A percentile compares a stretch with the other conserved stretches of the same genome.
These are phyloP conservation scores for Bos taurus DNA, from an alignment of 2,113 vertebrate species.

Conservation along the genomic window DNA sequence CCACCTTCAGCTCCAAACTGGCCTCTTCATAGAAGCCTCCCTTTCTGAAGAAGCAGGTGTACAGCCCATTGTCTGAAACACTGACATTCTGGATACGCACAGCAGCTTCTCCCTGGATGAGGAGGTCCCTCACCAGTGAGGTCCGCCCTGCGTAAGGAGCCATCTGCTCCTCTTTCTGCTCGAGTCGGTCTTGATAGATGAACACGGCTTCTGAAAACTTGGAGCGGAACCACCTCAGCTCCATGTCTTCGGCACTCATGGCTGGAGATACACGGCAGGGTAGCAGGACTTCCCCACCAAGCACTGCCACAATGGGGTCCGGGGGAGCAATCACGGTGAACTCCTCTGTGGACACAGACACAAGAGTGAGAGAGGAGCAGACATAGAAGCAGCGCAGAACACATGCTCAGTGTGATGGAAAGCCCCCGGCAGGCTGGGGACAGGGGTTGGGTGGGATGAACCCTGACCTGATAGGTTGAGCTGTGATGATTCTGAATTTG, in stretches of 20 bases:
- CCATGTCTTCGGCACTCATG: neutral
- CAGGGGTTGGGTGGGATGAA: too few relatives aligned
- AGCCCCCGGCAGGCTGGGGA: accelerated
- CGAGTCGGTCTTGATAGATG: neutral
- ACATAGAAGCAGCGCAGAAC: neutral
- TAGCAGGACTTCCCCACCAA: neutral
- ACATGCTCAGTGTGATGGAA: accelerated
- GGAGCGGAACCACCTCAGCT: constrained; percentile 7
- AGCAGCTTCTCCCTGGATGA: neutral
- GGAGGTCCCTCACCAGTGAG: neutral
- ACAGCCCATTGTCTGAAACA: neutral
- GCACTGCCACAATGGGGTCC: neutral
- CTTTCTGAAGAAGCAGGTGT: constrained; percentile 29
- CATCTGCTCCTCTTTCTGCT: neutral
- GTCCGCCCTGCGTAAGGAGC: neutral
- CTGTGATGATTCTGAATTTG: neutral
- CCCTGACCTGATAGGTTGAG: too few relatives aligned
- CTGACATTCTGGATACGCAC: neutral
- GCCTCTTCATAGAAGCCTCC: neutral
- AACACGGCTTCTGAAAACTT: neutral
- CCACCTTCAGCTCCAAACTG: constrained; percentile 31
- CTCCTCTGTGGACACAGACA: constrained; percentile 13
- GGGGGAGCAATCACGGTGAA: neutral
- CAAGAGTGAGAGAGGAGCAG: neutral
- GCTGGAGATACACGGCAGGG: neutral